Conservation (phyloP, 2,797 vertebrate species). For the Sphenodon punctatus region DNA sequence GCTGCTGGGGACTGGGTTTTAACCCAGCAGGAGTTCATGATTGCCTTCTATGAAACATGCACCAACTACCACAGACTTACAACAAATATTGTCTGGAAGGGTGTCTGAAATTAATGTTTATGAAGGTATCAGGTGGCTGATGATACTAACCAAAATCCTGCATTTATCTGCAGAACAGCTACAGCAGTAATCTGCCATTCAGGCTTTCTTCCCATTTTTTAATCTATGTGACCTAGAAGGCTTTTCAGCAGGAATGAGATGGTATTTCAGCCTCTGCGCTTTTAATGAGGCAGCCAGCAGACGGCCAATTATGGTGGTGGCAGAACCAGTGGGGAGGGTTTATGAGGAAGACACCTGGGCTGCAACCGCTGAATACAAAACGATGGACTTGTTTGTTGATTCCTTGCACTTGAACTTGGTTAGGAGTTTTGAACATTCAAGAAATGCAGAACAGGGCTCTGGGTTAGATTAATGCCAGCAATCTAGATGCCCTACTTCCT, state of each 20-base stretch:
- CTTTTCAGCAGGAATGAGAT: background rate
- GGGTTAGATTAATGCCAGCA: background rate
- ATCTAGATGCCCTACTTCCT: background rate
- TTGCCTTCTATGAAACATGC: too few species aligned
- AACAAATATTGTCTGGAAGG: background rate
- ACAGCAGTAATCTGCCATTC: background rate
- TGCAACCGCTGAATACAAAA: too few species aligned
- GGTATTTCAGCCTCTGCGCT: background rate
- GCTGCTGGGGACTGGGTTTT: too few species aligned
- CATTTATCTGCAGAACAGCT: background rate
- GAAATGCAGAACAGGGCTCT: background rate
- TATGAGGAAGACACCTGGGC: too few species aligned
- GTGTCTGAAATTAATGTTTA: background rate
- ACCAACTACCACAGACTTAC: too few species aligned
- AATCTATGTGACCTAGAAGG: background rate
- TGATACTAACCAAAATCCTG: background rate
- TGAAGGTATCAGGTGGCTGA: background rate
- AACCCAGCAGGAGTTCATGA: too few species aligned
- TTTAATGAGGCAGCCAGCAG: background rate
- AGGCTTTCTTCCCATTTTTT: background rate
- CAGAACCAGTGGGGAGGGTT: too few species aligned
- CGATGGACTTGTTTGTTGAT: too few species aligned
- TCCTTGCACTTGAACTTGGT: background rate
- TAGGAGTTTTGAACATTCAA: background rate
- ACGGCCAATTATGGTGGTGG: background rate